Evolutionary conservation across 2,797 vertebrate species (phyloP).

Genomic region (Sandelia bainsii): DNA sequence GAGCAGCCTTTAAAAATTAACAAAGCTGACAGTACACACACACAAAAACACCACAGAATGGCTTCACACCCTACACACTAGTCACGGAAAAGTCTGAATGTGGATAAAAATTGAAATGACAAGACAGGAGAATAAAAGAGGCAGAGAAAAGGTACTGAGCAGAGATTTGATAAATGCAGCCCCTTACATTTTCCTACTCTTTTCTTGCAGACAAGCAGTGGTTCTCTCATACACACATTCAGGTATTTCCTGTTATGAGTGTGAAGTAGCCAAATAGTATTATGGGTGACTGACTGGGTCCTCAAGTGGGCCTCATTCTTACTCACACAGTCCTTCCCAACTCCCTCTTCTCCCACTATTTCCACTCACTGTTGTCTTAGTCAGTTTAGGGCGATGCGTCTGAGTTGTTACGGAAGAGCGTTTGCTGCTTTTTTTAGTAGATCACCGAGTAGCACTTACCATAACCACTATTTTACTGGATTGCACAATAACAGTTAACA

Average conservation of each 20-base stretch:
- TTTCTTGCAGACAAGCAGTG: not conserved
- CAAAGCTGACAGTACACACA: slow-evolving; percentile 2
- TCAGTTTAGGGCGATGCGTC: slow-evolving; percentile 21
- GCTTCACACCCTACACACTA: slow-evolving; percentile 32
- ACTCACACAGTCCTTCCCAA: slow-evolving; percentile 26
- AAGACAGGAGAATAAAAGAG: slow-evolving; percentile 14
- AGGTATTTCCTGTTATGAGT: slow-evolving; percentile 76
- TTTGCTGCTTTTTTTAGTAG: slow-evolving; percentile 9
- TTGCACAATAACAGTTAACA: not conserved
- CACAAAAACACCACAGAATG: not conserved
- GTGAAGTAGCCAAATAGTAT: slow-evolving; percentile 61
- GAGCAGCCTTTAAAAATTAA: slow-evolving; percentile 34
- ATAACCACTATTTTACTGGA: slow-evolving; percentile 10
- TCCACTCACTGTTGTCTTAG: slow-evolving; percentile 15
- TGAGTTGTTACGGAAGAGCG: slow-evolving; percentile 6
- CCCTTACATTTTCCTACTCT: slow-evolving; percentile 49
- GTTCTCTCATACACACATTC: slow-evolving; percentile 45
- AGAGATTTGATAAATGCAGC: slow-evolving; percentile 38
- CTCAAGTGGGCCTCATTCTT: slow-evolving; percentile 63
- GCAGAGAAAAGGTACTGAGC: slow-evolving; percentile 41
- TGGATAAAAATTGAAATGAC: slow-evolving; percentile 34
- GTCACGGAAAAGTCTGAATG: slow-evolving; percentile 48
- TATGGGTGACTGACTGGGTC: slow-evolving; percentile 62
- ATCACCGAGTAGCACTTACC: slow-evolving; percentile 1
- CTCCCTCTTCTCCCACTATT: slow-evolving; percentile 33